A percentile compares a stretch with the other conserved stretches of the same genome.
These are phyloP conservation scores for Aegithalos caudatus DNA, from an alignment of 2,113 vertebrate genomes.

Conservation along the genomic window DNA sequence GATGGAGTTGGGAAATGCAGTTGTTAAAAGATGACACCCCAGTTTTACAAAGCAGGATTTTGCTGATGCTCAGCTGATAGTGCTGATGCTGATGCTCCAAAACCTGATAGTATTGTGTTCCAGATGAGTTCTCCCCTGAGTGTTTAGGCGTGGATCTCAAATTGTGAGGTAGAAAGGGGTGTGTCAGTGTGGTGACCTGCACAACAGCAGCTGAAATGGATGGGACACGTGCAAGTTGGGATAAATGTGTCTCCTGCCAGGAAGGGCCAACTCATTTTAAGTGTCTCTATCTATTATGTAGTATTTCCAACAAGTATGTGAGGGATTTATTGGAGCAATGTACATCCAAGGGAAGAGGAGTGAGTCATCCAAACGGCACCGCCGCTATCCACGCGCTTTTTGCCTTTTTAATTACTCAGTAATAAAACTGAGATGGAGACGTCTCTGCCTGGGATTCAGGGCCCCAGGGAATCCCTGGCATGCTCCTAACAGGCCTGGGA, in stretches of 20 bases:
- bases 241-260: background rate
- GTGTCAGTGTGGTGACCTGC: background rate
- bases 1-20: background rate
- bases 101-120: fast-evolving
- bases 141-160: background rate
- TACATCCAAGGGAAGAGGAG: background rate
- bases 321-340: slow-evolving; percentile 12
- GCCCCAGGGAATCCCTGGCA: background rate
- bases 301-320: background rate
- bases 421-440: background rate
- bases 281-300: background rate
- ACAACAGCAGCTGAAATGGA: background rate
- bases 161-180: background rate
- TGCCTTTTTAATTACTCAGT: slow-evolving; percentile 21
- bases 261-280: background rate
- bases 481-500: background rate
- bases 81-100: too few species aligned
- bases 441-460: background rate
- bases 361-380: background rate
- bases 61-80: background rate
- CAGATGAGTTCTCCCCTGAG: background rate
- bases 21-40: background rate
- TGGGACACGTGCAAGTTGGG: background rate
- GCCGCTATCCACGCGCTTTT: background rate
- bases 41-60: background rate